Evolutionary conservation across 1,140 invertebrate genomes (phyloP), one percentile per base, ranked within the genome.

Genomic region (Nebria ingens): DNA sequence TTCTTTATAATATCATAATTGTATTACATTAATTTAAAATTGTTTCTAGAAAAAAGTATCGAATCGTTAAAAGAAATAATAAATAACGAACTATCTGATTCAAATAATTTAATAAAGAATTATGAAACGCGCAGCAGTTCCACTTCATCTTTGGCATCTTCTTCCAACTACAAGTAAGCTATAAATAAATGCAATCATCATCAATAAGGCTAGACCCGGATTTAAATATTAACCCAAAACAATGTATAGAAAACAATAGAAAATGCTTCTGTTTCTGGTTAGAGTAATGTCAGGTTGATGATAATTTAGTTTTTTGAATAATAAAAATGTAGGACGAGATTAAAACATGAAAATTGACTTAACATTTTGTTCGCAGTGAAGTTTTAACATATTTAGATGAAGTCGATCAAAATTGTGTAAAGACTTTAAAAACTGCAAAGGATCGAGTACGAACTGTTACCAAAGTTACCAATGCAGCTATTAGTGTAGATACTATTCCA

Each of bases 341-440:
- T 50, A 50, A 17, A 12, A 17, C 19, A 50, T 15, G n/a, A 34
- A 13, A 17, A 21, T 4, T 53, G 21, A 1, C 12, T 38, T 53
- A 12, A n/a, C 38, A 1, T 21, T 23, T 53, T 2, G 12, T 19
- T 12, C 21, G 52, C 55, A 68, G 67, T n/a, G 60, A 64, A 56
- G 59, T 68, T 15, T 52, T 67, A 6, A 62, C 65, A 22, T 68
- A 62, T 59, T 56, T 69, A 12, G 66, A 69, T 50, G 66, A 69
- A 60, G 62, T 67, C 22, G 67, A 69, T 56, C 55, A 57, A 52
- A 69, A 62, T 21, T 64, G 65, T 59, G 52, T 54, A 3, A 62
- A 65, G 57, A 63, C 64, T n/a, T 25, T 68, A 51, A 51, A 54
- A 1, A 29, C 50, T 40, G 63, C 63, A 2, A 67, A 66, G 58